These are phyloP conservation scores for Xiphorhynchus erythropygius DNA, from an alignment of 2,797 vertebrate genomes.

Conservation along the genomic window DNA sequence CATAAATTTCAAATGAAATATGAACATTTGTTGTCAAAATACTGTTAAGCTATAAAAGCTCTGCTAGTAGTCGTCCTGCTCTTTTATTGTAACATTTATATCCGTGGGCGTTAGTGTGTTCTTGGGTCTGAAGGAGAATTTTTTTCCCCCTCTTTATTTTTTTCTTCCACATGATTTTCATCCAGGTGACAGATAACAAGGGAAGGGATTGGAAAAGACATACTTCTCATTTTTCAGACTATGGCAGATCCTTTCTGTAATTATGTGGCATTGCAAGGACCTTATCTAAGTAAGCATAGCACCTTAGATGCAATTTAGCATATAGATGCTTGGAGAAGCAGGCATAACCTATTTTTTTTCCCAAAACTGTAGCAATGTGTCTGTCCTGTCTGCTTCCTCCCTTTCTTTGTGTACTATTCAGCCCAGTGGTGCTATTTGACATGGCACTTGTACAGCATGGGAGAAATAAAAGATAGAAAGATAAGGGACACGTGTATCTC, in stretches of 20 bases:
- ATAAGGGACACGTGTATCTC: neutral
- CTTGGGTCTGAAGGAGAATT: conserved; percentile 53
- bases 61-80: conserved; percentile 66
- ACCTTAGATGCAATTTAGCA: conserved; percentile 21
- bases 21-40: conserved; percentile 84
- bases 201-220: conserved; percentile 39
- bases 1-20: conserved; percentile 85
- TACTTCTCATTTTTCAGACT: conserved; percentile 32
- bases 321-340: neutral
- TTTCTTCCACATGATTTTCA: conserved; percentile 14
- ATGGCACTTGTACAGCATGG: neutral
- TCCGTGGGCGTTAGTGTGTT: conserved; percentile 52
- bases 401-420: neutral
- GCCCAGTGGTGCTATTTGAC: neutral
- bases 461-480: conserved; percentile 1
- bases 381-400: neutral
- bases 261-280: conserved; percentile 21
- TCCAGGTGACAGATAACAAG: conserved; percentile 55
- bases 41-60: conserved; percentile 76
- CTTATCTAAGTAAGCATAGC: conserved; percentile 38
- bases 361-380: neutral
- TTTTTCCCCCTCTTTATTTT: conserved; percentile 13
- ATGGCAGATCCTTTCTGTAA: conserved; percentile 23
- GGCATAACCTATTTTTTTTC: neutral
- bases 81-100: conserved; percentile 74